Evolutionary conservation across 2,797 vertebrate species (phyloP).

Genomic region (Florisuga fusca): DNA sequence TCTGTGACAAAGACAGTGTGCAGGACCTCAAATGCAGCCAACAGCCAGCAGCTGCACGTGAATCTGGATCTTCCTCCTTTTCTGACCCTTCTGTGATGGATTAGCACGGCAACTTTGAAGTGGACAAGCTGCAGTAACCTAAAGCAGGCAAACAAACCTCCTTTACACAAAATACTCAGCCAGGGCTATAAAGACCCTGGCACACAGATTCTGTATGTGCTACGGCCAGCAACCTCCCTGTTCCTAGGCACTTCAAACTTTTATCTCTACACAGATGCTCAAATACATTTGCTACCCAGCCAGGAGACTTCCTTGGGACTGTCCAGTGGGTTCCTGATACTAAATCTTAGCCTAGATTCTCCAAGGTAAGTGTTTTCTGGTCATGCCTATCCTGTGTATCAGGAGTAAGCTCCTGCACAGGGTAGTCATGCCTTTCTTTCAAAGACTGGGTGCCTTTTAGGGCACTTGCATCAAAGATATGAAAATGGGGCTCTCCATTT

Average conservation of each 20-base stretch:
- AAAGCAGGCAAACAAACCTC: neutral
- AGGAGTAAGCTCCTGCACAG: neutral
- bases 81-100: neutral
- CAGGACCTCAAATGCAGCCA: neutral
- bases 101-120: neutral
- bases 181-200: neutral
- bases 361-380: neutral
- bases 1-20: fast-evolving
- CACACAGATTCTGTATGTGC: fast-evolving
- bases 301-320: neutral
- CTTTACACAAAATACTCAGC: neutral
- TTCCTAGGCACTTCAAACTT: neutral
- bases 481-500: neutral
- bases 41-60: neutral
- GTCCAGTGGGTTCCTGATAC: neutral
- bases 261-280: neutral
- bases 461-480: neutral
- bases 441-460: neutral
- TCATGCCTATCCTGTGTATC: neutral
- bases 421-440: neutral
- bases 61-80: neutral
- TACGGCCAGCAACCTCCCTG: neutral
- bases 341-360: neutral
- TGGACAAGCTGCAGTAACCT: neutral
- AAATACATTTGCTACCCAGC: neutral